phyloP scores from a whole-genome alignment of 2,113 vertebrate genomes.

The Pachypanchax playfairii region DNA sequence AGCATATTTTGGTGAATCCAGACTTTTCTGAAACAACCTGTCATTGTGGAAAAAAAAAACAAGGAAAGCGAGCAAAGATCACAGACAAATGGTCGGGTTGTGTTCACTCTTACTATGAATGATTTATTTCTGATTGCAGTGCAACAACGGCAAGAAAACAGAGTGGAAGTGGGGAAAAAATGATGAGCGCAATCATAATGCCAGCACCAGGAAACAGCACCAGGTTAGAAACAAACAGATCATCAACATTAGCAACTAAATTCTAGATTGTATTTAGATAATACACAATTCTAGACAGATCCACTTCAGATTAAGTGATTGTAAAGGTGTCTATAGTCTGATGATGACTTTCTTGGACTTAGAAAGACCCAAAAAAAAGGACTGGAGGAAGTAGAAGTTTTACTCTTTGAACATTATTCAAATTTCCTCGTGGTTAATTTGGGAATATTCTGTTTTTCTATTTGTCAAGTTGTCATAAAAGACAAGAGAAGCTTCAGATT shows the following conservation, averaged over 20 bases:
- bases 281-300: neutral
- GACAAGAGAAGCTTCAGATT: too few relatives aligned
- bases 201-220: neutral
- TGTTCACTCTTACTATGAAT: neutral
- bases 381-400: too few relatives aligned
- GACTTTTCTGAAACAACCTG: neutral
- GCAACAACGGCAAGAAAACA: neutral
- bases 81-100: neutral
- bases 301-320: too few relatives aligned
- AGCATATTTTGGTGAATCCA: constrained; percentile 4
- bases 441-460: too few relatives aligned
- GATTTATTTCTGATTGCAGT: neutral
- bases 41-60: neutral
- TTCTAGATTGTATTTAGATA: neutral
- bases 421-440: too few relatives aligned
- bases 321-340: too few relatives aligned
- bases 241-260: neutral
- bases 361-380: too few relatives aligned
- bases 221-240: neutral
- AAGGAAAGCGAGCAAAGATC: neutral
- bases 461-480: too few relatives aligned
- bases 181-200: neutral
- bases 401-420: too few relatives aligned
- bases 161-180: neutral
- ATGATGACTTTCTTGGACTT: too few relatives aligned